phyloP scores from a whole-genome alignment of 2,113 vertebrate genomes.

The Mobula hypostoma region DNA sequence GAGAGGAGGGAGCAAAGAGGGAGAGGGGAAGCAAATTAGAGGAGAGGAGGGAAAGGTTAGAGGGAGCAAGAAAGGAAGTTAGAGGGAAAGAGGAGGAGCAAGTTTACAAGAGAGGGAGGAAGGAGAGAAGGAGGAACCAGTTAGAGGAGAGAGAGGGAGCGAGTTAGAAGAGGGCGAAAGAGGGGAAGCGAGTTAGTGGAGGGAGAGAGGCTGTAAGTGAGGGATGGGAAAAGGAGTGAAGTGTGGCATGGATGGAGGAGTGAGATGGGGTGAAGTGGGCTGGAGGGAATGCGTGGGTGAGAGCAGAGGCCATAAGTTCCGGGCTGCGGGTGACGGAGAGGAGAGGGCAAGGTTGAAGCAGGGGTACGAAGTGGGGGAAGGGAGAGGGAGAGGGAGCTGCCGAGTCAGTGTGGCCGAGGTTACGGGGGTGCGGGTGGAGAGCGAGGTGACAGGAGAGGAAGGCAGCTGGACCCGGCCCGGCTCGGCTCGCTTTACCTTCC shows the following conservation, averaged over 20 bases:
- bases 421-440: neutral
- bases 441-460: neutral
- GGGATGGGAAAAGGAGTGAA: neutral
- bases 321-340: neutral
- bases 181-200: conserved; percentile 27
- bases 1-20: too few species aligned
- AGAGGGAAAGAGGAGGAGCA: neutral
- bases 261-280: neutral
- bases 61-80: conserved; percentile 39
- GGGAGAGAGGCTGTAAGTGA: neutral
- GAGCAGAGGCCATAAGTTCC: too few species aligned
- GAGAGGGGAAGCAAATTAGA: too few species aligned
- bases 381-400: neutral
- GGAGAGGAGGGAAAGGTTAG: neutral
- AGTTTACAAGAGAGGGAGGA: rapidly evolving
- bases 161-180: neutral
- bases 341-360: neutral
- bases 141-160: too few species aligned
- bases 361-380: neutral
- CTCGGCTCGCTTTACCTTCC: conserved; percentile 75
- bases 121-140: too few species aligned
- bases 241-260: neutral
- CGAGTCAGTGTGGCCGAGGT: neutral
- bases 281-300: neutral
- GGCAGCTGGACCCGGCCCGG: neutral